Base-by-base conservation (phyloP, 2,888 invertebrate species). In the Sphecodes monilicornis region DNA sequence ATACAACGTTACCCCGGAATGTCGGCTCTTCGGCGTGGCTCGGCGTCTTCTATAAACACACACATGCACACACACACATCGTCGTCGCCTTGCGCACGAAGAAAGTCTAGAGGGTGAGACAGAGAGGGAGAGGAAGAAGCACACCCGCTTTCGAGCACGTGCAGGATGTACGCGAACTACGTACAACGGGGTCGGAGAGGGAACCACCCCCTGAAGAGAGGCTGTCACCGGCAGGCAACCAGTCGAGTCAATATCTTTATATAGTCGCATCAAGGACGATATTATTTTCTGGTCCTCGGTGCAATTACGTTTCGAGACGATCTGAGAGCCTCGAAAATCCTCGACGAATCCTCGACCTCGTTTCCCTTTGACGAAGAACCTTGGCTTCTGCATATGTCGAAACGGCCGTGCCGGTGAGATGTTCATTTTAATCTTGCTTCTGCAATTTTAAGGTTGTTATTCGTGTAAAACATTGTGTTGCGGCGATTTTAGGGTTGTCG, bases 171-270 rank as follows among this genome's bases (percentile, higher is more conserved):
- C 76, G 76, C 75, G 84, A 81, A 85, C 69, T 76, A 73, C 76
- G 86, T 76, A 79, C 83, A 76, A 78, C 72, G 74, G 77, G 80
- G 83, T 74, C 83, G 72, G 80, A 83, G 71, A 79, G 73, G 46
- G 78, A 76, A 75, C 82, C 85, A 90, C 88, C 92, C 89, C 90
- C 91, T 79, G 91, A 91, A 91, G 91, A 86, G 91, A 91, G 88
- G 81, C 93, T 93, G 93, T 93, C 93, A 93, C 86, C 82, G 84
- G 86, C 93, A 93, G 85, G 86, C 93, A 93, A 91, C 88, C 90
- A 86, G 85, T 89, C 90, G 89, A 91, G 92, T 92, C 92, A 88
- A 93, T 93, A 93, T 93, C 92, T 93, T 92, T 93, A 92, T 93
- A 91, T 90, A 90, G 89, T 91, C 88, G 90, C 90, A 91, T 92